Conservation (phyloP, 2,888 invertebrate genomes). For the Punctoribates punctum region DNA sequence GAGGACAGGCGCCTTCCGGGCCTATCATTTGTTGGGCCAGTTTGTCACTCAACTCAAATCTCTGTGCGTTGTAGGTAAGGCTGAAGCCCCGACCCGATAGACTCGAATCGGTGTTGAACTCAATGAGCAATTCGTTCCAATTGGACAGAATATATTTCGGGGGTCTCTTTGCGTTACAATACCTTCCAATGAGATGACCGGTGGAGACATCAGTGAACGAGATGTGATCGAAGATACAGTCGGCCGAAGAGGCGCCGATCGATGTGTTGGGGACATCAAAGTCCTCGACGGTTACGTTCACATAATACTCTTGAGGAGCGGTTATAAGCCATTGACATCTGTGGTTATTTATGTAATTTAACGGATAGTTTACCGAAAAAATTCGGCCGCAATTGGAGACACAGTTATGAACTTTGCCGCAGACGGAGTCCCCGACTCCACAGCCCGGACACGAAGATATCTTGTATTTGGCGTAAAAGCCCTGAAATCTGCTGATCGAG, state of each 20-base stretch:
- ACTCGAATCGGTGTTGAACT: constrained; percentile 50
- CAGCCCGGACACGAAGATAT: constrained; percentile 50
- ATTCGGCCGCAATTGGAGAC: constrained; percentile 49
- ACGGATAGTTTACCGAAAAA: constrained; percentile 50
- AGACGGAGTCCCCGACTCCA: constrained; percentile 49
- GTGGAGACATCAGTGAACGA: constrained; percentile 49
- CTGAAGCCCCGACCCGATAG: constrained; percentile 49
- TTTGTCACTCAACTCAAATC: constrained; percentile 45
- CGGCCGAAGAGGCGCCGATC: not conserved
- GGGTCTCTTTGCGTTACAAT: constrained; percentile 49
- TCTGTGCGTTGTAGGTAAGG: constrained; percentile 48
- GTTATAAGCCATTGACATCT: constrained; percentile 50
- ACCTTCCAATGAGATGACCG: constrained; percentile 49
- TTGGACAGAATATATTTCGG: constrained; percentile 49
- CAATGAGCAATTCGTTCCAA: constrained; percentile 50
- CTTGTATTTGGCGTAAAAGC: constrained; percentile 49
- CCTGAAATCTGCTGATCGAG: constrained; percentile 49
- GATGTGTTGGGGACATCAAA: constrained; percentile 49
- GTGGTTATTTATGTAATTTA: constrained; percentile 50
- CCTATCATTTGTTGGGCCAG: constrained; percentile 43
- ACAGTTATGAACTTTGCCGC: constrained; percentile 48
- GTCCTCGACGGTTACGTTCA: constrained; percentile 50
- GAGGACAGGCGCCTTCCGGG: constrained; percentile 46
- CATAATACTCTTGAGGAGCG: constrained; percentile 49
- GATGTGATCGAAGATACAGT: constrained; percentile 50